phyloP scores from a whole-genome alignment of 1,140 invertebrate genomes.

The Stratiolaelaps scimitus region DNA sequence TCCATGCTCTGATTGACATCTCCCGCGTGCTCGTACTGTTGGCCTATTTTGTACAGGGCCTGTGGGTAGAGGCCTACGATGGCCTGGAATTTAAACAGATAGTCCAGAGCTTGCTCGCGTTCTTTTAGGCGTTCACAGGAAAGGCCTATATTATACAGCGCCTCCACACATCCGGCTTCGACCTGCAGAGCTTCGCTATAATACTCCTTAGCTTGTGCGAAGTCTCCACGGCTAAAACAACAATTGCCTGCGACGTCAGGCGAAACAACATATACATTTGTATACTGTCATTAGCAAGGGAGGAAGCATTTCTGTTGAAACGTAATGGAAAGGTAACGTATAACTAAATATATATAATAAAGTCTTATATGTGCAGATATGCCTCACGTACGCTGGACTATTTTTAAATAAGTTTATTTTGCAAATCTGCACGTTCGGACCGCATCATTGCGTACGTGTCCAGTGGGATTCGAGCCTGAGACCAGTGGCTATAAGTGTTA shows the following conservation, averaged over 20 bases:
- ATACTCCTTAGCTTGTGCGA: conserved; percentile 59
- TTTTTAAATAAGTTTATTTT: too few relatives aligned
- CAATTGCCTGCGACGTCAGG: conserved; percentile 50
- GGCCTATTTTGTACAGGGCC: conserved; percentile 71
- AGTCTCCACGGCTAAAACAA: conserved; percentile 56
- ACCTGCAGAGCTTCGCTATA: conserved; percentile 64
- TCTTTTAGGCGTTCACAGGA: conserved; percentile 56
- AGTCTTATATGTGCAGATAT: too few relatives aligned
- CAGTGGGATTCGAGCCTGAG: too few relatives aligned
- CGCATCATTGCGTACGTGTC: too few relatives aligned
- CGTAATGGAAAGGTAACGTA: too few relatives aligned
- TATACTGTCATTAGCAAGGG: too few relatives aligned
- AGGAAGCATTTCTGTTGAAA: too few relatives aligned
- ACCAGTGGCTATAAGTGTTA: too few relatives aligned
- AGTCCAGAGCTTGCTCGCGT: conserved; percentile 60
- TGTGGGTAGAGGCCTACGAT: conserved; percentile 63
- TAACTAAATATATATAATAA: too few relatives aligned
- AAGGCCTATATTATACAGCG: conserved; percentile 75
- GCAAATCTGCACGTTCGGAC: too few relatives aligned
- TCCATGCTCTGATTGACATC: conserved; percentile 60
- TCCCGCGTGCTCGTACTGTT: conserved; percentile 50
- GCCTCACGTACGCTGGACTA: too few relatives aligned
- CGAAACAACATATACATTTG: too few relatives aligned
- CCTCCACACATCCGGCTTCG: conserved; percentile 72
- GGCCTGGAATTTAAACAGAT: conserved; percentile 66